Conservation (phyloP, 2,797 vertebrate genomes). For the Merluccius polli region DNA sequence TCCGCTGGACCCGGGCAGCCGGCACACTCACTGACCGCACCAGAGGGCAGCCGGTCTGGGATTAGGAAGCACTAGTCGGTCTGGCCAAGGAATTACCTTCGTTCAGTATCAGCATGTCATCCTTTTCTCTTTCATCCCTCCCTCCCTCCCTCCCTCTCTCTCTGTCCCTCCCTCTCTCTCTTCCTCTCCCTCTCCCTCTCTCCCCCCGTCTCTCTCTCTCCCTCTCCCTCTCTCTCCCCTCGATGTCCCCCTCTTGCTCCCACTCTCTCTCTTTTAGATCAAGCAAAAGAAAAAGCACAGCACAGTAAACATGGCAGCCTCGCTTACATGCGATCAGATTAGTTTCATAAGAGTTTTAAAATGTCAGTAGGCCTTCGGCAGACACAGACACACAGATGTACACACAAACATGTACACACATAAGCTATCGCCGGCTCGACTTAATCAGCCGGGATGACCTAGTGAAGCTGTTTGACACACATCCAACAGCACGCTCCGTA, state of each 20-base stretch:
- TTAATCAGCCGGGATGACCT: conserved; percentile 39
- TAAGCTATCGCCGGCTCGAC: neutral
- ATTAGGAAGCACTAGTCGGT: conserved; percentile 65
- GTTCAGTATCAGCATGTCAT: neutral
- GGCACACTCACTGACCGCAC: conserved; percentile 62
- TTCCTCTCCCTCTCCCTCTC: neutral
- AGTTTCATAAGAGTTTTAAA: conserved; percentile 58
- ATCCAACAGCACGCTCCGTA: neutral
- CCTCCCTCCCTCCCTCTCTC: neutral
- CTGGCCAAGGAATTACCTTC: conserved; percentile 54
- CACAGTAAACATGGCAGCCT: conserved; percentile 28
- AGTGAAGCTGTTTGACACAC: conserved; percentile 32
- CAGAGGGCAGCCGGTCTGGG: conserved; percentile 53
- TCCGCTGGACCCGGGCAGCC: conserved; percentile 42
- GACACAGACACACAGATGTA: neutral
- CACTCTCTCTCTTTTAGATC: neutral
- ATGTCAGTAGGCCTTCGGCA: neutral
- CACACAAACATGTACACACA: neutral
- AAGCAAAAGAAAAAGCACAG: neutral
- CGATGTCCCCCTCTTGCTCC: neutral
- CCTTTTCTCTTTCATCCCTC: neutral
- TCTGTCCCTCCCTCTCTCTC: neutral
- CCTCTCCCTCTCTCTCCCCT: neutral
- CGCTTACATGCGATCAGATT: conserved; percentile 40
- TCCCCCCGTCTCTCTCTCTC: neutral